Conservation (phyloP, 2,888 invertebrate genomes). For the Ochlodes sylvanus region DNA sequence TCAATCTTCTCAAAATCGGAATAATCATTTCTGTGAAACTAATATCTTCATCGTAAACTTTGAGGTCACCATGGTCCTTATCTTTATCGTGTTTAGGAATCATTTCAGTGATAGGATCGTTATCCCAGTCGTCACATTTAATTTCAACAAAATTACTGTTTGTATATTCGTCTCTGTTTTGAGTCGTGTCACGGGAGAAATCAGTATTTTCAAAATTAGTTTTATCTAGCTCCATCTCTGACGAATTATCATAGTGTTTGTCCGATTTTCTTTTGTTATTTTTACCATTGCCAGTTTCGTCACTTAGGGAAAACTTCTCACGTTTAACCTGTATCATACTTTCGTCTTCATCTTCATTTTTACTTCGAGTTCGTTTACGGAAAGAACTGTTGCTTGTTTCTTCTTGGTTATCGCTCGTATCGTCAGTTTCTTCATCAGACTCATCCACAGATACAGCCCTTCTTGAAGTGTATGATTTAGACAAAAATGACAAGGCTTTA, state of each 20-base stretch:
- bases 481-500: slow-evolving; percentile 3
- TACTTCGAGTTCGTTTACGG: not conserved
- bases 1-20: slow-evolving; percentile 10
- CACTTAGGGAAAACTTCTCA: not conserved
- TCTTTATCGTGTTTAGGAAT: not conserved
- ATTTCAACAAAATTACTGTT: slow-evolving; percentile 4
- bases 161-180: not conserved
- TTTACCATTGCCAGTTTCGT: not conserved
- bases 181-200: not conserved
- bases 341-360: not conserved
- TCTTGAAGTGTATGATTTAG: not conserved
- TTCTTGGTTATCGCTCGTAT: not conserved
- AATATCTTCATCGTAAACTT: slow-evolving; percentile 5
- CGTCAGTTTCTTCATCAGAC: slow-evolving; percentile 3
- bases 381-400: not conserved
- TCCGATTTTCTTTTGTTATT: not conserved
- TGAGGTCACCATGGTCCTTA: not conserved
- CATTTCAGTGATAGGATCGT: not conserved
- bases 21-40: slow-evolving; percentile 9
- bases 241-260: not conserved
- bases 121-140: not conserved
- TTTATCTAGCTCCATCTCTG: not conserved
- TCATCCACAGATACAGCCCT: not conserved
- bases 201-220: not conserved
- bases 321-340: not conserved